Evolutionary conservation across 2,797 vertebrate genomes (phyloP), one percentile per base, ranked within the genome.

Genomic region (Chiroxiphia lanceolata): DNA sequence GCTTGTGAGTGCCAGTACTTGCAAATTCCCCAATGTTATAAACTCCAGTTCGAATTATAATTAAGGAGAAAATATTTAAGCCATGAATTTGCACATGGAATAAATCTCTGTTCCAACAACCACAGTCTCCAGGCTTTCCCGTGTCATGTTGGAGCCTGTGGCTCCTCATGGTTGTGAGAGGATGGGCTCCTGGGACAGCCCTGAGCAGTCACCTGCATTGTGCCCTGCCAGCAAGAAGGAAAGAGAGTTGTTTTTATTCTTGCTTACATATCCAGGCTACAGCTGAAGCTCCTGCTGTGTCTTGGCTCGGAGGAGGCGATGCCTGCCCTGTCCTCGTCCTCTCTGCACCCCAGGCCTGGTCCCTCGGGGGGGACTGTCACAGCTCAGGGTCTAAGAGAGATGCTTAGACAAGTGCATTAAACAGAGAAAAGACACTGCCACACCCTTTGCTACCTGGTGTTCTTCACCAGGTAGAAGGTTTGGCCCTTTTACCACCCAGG

Each of bases 261-360:
- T 51, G 38, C n/a, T 63, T 26, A 4, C 45, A 9, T 4, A 36
- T 31, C 45, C 82, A 87, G 82, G 78, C 75, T 84, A 10, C 65
- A 79, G 82, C 53, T 68, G 92, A 36, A 87, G 82, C 67, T 91
- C 59, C 85, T 60, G 87, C 90, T 33, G 23, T 31, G 64, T 2
- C 26, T 19, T 44, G 63, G 75, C 75, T 38, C 1, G 0, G 65
- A 61, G 70, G 44, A 71, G 22, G 38, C 0, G 45, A 40, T 71
- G 71, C 22, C 2, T 5, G 13, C 3, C n/a, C 31, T 65, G 67
- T 51, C 40, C 59, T 60, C 1, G 0, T 6, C 53, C 61, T 20
- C 18, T 29, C 60, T n/a, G 83, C 34, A 12, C 5, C 31, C 33
- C 1, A 0, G 26, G 36, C 40, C 38, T 3, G 0, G 5, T 18